Evolutionary conservation across 2,797 vertebrate species (phyloP).

Genomic region (Buphagus erythrorhynchus): DNA sequence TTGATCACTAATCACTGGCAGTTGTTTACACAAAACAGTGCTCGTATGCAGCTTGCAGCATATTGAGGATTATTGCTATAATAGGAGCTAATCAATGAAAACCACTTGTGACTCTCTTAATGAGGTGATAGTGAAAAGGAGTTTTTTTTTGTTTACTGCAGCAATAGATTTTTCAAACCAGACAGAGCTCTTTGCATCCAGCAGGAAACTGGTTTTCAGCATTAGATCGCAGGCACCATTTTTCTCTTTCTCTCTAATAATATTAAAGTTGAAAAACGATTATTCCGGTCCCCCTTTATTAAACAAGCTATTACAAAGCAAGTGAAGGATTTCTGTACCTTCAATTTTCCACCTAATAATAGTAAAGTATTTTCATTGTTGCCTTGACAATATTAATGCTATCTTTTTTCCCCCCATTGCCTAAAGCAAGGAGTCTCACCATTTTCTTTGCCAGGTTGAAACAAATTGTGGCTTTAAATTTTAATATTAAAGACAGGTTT

Average conservation of each 20-base stretch:
- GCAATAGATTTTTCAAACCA: constrained; percentile 62
- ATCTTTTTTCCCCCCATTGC: background rate
- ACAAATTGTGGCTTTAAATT: background rate
- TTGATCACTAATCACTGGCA: constrained; percentile 74
- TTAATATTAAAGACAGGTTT: background rate
- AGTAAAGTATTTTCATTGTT: constrained; percentile 46
- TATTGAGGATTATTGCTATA: constrained; percentile 66
- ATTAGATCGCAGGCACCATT: constrained; percentile 37
- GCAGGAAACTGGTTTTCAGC: constrained; percentile 47
- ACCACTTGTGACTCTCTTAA: constrained; percentile 61
- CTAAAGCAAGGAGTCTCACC: background rate
- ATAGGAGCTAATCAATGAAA: constrained; percentile 76
- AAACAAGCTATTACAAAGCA: constrained; percentile 57
- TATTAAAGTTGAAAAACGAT: constrained; percentile 65
- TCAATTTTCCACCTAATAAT: constrained; percentile 59
- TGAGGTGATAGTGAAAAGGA: constrained; percentile 52
- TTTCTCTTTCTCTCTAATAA: constrained; percentile 53
- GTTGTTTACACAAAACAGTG: constrained; percentile 73
- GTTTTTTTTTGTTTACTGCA: constrained; percentile 51
- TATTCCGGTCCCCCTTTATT: constrained; percentile 37
- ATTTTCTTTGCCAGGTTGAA: constrained; percentile 19
- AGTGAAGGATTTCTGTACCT: constrained; percentile 57
- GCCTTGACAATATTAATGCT: constrained; percentile 42
- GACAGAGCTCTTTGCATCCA: constrained; percentile 55
- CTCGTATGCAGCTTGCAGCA: constrained; percentile 38